Conservation (phyloP, 2,888 invertebrate species). For the Apotomis turbidana region DNA sequence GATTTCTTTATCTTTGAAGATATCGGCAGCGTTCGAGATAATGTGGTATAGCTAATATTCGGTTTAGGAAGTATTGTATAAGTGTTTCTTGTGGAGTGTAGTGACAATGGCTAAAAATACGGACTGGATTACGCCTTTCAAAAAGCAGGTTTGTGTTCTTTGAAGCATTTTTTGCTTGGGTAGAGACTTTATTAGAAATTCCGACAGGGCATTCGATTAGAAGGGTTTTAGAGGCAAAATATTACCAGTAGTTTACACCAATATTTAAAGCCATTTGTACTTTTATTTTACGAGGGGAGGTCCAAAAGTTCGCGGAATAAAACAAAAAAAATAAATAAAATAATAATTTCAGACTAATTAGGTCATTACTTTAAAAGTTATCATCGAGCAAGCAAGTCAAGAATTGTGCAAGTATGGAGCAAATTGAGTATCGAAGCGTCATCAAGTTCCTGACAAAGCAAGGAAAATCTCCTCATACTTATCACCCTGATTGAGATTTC, state of each 20-base stretch:
- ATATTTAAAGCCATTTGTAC: neutral
- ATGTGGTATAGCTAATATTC: slow-evolving; percentile 15
- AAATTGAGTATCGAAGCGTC: too few species aligned
- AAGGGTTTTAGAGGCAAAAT: neutral
- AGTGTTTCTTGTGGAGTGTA: neutral
- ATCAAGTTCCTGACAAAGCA: too few species aligned
- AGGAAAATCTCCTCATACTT: too few species aligned
- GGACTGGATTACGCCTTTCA: slow-evolving; percentile 32
- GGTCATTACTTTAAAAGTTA: too few species aligned
- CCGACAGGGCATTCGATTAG: neutral
- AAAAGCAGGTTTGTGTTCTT: slow-evolving; percentile 23
- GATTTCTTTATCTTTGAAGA: slow-evolving; percentile 20
- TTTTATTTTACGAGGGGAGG: too few species aligned
- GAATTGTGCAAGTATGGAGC: too few species aligned
- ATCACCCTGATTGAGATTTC: too few species aligned
- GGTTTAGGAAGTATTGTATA: slow-evolving; percentile 1
- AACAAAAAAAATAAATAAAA: too few species aligned
- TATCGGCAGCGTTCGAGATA: slow-evolving; percentile 26
- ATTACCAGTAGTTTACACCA: too few species aligned
- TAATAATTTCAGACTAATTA: too few species aligned
- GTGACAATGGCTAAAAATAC: slow-evolving; percentile 11
- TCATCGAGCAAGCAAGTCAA: too few species aligned
- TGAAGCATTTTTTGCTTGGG: neutral
- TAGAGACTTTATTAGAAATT: neutral
- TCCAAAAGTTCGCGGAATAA: too few species aligned